Base-by-base conservation (phyloP, 1,140 invertebrate species). In the Chrysopa pallens region DNA sequence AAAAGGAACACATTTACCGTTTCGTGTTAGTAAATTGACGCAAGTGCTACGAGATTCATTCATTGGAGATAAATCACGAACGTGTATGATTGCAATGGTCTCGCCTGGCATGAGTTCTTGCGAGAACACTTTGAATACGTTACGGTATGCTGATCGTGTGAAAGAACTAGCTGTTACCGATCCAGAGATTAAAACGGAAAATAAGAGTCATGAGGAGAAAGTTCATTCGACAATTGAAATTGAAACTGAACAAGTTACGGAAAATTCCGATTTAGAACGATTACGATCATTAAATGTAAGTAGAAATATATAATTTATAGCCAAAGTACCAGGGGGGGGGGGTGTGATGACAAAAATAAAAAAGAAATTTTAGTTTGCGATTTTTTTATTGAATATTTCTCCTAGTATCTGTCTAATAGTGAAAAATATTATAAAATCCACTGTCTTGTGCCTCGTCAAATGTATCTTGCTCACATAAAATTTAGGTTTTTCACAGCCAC, bases 1-100 rank as follows among this genome's bases (percentile, higher is more conserved):
- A 28, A 69, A 67, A 56, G 76, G 76, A 29, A 72, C 73, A 35
- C 79, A 85, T 61, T 60, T 84, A 40, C 81, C 81, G 31, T 84
- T 84, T 59, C 55, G 81, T 46, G 78, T 73, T 13, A 78, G 74
- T 49, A 83, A 83, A 61, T 58, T 84, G 29, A 84, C 82, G 6
- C 77, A 80, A 59, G 80, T 84, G 6, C 59, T 84, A 15, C 62
- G 77, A 43, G 81, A 84, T 58, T 80, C 78, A 1, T 84, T 84
- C 52, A 75, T 80, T 39, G 78, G 78, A 23, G 72, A 77, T 33
- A 81, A 82, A 56, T 76, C 76, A 11, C 66, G 70, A 46, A 82
- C 78, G 1, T 84, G 80, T 54, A 84, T 84, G 80, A 87, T 87
- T 53, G 83, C 84, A 11, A 87, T 84, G 73, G 77, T 87, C 37